phyloP scores from a whole-genome alignment of 2,113 vertebrate species.

The Jacana jacana region DNA sequence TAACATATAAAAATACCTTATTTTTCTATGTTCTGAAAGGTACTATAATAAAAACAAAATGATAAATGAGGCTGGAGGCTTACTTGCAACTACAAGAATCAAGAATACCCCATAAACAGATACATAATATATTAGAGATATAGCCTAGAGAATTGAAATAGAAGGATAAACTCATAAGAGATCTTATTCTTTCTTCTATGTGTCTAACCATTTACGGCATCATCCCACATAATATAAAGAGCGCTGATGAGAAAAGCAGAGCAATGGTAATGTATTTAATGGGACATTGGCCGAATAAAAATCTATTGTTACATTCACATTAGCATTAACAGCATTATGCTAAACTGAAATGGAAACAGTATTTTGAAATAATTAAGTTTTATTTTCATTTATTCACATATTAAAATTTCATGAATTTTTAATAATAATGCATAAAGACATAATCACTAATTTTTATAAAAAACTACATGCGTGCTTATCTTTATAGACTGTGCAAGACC shows the following conservation, averaged over 20 bases:
- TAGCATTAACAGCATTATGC: background rate
- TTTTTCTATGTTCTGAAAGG: background rate
- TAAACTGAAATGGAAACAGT: slow-evolving; percentile 6
- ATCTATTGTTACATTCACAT: background rate
- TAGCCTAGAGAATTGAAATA: background rate
- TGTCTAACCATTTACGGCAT: slow-evolving; percentile 1
- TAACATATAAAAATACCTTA: background rate
- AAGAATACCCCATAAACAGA: background rate
- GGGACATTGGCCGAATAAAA: slow-evolving; percentile 25
- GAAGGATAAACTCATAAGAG: background rate
- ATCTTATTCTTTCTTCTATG: background rate
- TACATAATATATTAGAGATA: background rate
- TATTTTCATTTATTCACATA: slow-evolving; percentile 38
- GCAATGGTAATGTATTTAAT: slow-evolving; percentile 22
- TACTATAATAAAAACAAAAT: background rate
- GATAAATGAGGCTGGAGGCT: background rate
- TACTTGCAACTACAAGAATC: background rate
- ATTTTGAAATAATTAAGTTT: slow-evolving; percentile 54
- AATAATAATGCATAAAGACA: background rate
- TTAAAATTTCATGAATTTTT: slow-evolving; percentile 31
- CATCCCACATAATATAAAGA: slow-evolving; percentile 6
- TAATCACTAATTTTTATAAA: background rate
- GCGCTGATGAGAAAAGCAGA: slow-evolving; percentile 15
- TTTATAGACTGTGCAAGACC: background rate
- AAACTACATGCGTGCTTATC: background rate